These are phyloP conservation scores for Pitta sordida DNA, from an alignment of 2,113 vertebrate genomes.

Conservation along the genomic window DNA sequence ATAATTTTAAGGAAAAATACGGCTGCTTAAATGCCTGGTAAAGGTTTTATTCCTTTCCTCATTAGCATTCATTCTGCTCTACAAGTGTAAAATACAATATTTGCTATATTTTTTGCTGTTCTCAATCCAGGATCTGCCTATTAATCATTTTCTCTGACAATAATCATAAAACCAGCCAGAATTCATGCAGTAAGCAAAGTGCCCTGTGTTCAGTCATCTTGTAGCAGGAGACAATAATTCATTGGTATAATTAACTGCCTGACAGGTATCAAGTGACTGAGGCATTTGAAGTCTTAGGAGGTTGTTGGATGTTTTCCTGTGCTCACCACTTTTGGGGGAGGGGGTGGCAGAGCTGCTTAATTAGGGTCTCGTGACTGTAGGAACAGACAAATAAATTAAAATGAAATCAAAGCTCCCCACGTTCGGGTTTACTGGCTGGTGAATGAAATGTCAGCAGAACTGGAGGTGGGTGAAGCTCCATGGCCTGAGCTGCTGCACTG, in stretches of 20 bases:
- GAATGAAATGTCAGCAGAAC: neutral
- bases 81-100: neutral
- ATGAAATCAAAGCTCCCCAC: neutral
- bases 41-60: neutral
- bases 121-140: neutral
- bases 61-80: neutral
- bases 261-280: neutral
- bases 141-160: slow-evolving; percentile 3
- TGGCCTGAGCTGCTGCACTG: neutral
- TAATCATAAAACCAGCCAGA: neutral
- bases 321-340: neutral
- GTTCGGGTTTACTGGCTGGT: accelerated
- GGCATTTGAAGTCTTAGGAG: neutral
- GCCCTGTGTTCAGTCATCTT: neutral
- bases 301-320: neutral
- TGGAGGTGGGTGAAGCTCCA: neutral
- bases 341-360: neutral
- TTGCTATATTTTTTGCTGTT: neutral
- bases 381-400: neutral
- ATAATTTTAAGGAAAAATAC: neutral
- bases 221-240: neutral
- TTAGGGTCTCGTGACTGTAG: neutral
- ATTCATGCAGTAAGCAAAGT: neutral
- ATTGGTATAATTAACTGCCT: neutral
- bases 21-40: neutral